Base-by-base conservation (phyloP, 2,113 vertebrate species). In the Notothenia coriiceps region DNA sequence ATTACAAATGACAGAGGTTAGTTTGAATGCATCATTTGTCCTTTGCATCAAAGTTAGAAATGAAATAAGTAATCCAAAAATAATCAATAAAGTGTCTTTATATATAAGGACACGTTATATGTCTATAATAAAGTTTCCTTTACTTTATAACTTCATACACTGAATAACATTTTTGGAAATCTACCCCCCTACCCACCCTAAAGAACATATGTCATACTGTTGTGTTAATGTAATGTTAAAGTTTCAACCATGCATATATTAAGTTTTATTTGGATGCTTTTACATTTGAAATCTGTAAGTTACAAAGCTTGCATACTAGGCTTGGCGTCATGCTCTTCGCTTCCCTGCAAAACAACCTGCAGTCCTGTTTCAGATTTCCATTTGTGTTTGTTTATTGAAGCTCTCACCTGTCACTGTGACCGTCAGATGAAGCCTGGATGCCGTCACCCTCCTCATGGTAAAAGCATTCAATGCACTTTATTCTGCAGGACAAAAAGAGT, bases 331-430 rank as follows among this genome's bases (percentile, higher is more conserved):
- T 6, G 11, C 46, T 73, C 14, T 49, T 51, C 6, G 47, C 77
- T 81, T 67, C 55, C 14, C 10, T 70, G 40, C 46, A 79, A 61
- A 67, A 70, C 2, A 10, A 25, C 15, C 5, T 22, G 11, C 20
- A 40, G 35, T 40, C 35, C 11, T 63, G 50, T 15, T 52, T 17
- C 51, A 54, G 1, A 54, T 66, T 79, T 74, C 52, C 10, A 61
- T 22, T 67, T 77, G 64, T 75, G 20, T 67, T 76, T 29, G 3
- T 46, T 15, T 12, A 55, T 0, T 50, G 14, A 69, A 81, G 66
- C 11, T 79, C 90, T 91, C 79, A 95, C 95, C 94, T 88, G 90
- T 86, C 49, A 90, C 74, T 33, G 86, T 74, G 64, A 84, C 64
- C 35, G 82, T 69, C 50, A 91, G 69, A 51, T 77, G 84, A 52